Evolutionary conservation across 1,140 invertebrate species (phyloP), one percentile per base, ranked within the genome.

Genomic region (Acromyrmex heyeri): DNA sequence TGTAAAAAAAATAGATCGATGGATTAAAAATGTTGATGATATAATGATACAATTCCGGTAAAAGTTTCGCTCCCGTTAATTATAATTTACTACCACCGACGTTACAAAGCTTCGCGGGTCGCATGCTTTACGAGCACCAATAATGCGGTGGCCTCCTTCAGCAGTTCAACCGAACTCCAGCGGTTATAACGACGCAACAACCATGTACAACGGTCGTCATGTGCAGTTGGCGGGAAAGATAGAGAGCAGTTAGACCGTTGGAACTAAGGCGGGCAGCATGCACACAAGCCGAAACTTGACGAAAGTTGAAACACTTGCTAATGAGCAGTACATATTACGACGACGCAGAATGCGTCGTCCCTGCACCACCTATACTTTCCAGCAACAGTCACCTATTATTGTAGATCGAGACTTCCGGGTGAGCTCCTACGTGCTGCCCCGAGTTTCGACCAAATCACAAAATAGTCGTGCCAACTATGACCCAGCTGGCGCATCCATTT

Each of bases 251-350:
- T 55, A 81, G 61, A 72, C 44, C 55, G 61, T 72, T 21, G 57
- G 69, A 55, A 70, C 50, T 78, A 64, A 82, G 77, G 30, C 21
- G 72, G 16, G 34, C 64, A 86, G 75, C 67, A 53, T 44, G 44
- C 65, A 70, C 72, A 62, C 48, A 55, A 77, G 77, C 53, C 73
- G 86, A 73, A 92, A 92, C 92, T 94, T 87, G 87, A 91, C 89
- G 86, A 90, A 93, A 92, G 91, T 93, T 91, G 85, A 85, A 86
- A 91, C 92, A 92, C 91, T 93, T 93, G 93, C 92, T 94, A 94
- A 94, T 94, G 92, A 94, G 92, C 91, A 91, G 90, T 91, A 89
- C 92, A 83, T 87, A 87, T 90, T 88, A 87, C 81, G 75, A 21
- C 57, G 86, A 67, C 75, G 59, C 86, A 79, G 50, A 34, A 57